A percentile compares a stretch with the other conserved stretches of the same genome.
These are phyloP conservation scores for Thelaira solivaga DNA, from an alignment of 2,888 invertebrate genomes.

Conservation along the genomic window DNA sequence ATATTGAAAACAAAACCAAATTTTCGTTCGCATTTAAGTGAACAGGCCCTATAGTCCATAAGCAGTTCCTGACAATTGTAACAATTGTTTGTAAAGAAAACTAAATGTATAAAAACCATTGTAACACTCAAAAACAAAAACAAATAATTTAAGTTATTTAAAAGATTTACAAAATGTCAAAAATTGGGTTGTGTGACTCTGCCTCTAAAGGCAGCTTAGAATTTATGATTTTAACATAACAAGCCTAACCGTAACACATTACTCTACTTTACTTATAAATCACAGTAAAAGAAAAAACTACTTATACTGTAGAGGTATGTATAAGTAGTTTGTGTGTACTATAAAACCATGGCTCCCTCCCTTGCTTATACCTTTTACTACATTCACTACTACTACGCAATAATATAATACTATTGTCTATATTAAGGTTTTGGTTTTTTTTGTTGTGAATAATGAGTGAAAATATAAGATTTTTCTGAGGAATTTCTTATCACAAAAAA, in stretches of 20 bases:
- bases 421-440: constrained; percentile 22
- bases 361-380: constrained; percentile 8
- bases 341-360: background rate
- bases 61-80: too few relatives aligned
- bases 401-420: constrained; percentile 50
- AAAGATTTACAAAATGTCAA: too few relatives aligned
- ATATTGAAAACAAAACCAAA: too few relatives aligned
- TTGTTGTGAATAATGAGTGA: constrained; percentile 46
- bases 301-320: background rate
- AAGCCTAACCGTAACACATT: background rate
- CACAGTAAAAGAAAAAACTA: constrained; percentile 24
- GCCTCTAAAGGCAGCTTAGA: constrained; percentile 44
- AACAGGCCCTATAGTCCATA: too few relatives aligned
- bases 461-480: constrained; percentile 40
- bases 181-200: constrained; percentile 23
- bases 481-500: constrained; percentile 35
- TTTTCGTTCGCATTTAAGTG: too few relatives aligned
- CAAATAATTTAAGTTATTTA: too few relatives aligned
- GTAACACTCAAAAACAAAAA: background rate
- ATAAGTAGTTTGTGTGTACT: background rate
- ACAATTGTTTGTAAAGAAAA: too few relatives aligned
- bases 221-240: constrained; percentile 7
- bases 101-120: too few relatives aligned
- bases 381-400: constrained; percentile 33
- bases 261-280: background rate